Evolutionary conservation across 2,888 invertebrate genomes (phyloP).

Genomic region (Liopterus haemorrhoidalis): DNA sequence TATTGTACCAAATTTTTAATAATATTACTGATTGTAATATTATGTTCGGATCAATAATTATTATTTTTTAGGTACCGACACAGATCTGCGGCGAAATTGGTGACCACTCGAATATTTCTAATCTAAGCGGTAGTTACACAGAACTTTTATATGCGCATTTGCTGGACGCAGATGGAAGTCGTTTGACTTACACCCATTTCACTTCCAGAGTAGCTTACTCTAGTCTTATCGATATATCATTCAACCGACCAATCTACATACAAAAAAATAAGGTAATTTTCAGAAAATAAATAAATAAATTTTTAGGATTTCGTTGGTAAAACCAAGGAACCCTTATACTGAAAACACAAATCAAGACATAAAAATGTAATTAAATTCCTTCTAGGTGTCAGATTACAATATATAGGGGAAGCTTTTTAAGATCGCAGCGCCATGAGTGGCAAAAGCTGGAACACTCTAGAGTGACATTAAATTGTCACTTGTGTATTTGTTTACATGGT

Average conservation of each 20-base stretch:
- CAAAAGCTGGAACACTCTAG: too few relatives aligned
- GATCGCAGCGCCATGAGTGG: too few relatives aligned
- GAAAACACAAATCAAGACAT: too few relatives aligned
- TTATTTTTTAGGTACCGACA: constrained; percentile 61
- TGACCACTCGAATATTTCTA: constrained; percentile 40
- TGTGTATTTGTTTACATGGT: too few relatives aligned
- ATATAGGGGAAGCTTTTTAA: too few relatives aligned
- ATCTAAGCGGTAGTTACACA: constrained; percentile 50
- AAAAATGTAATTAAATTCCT: too few relatives aligned
- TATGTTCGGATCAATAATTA: constrained; percentile 12
- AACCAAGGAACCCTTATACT: too few relatives aligned
- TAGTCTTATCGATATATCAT: constrained; percentile 70
- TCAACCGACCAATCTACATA: constrained; percentile 73
- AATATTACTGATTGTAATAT: constrained; percentile 2
- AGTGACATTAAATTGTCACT: too few relatives aligned
- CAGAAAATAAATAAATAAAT: too few relatives aligned
- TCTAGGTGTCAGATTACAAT: too few relatives aligned
- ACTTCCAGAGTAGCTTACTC: constrained; percentile 69
- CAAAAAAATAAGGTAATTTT: constrained; percentile 65
- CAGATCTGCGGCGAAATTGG: constrained; percentile 56
- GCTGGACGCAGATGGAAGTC: constrained; percentile 70
- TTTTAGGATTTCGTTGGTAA: too few relatives aligned
- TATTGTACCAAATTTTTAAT: constrained; percentile 4
- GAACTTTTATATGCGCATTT: constrained; percentile 78
- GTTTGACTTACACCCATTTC: constrained; percentile 77